phyloP scores from a whole-genome alignment of 2,888 invertebrate genomes.

The Cylloceria caligata region DNA sequence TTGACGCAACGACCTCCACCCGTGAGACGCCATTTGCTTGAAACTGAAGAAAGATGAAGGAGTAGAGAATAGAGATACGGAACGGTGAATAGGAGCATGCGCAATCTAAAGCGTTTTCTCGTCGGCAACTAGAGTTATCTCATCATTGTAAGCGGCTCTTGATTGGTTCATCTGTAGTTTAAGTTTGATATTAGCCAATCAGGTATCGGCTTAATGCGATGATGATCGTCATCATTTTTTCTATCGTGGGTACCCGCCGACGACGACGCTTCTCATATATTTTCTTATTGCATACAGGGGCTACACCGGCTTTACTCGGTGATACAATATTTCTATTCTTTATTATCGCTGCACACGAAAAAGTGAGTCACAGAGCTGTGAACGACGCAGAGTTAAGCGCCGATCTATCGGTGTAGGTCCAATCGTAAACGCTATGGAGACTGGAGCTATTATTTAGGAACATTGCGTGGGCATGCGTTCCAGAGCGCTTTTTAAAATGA shows the following conservation, averaged over 20 bases:
- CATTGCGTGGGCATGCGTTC: conserved; percentile 18
- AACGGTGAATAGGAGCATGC: conserved; percentile 55
- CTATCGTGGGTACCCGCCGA: no score
- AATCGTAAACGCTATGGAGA: no score
- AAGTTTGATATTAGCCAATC: no score
- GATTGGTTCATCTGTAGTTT: no score
- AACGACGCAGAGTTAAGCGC: neutral
- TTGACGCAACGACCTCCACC: conserved; percentile 84
- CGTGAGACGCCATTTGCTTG: conserved; percentile 85
- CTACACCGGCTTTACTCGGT: no score
- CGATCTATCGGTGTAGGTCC: neutral
- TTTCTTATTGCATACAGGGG: no score
- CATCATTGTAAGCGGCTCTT: neutral
- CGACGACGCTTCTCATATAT: no score
- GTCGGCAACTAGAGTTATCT: no score
- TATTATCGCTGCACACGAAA: neutral
- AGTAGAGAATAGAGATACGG: conserved; percentile 32
- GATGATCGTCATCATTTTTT: no score
- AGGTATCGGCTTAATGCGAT: no score
- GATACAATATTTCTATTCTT: no score
- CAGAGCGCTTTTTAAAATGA: conserved; percentile 2
- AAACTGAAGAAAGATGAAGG: conserved; percentile 61
- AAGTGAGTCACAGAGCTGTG: neutral
- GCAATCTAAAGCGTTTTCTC: no score
- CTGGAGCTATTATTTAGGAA: conserved; percentile 10